Evolutionary conservation across 2,113 vertebrate genomes (phyloP).

Genomic region (Epinephelus fuscoguttatus): DNA sequence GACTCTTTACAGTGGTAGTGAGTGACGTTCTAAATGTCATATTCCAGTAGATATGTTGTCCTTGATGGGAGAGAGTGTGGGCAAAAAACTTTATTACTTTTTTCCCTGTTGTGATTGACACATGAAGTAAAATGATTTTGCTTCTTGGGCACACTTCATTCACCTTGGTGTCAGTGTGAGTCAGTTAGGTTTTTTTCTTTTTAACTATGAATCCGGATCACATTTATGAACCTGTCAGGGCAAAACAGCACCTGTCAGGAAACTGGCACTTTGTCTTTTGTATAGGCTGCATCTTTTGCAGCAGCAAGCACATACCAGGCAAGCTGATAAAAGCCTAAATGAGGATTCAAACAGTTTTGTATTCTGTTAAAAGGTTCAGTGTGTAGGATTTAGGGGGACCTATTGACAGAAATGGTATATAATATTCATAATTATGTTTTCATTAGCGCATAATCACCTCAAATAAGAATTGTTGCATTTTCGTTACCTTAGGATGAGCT

Average conservation of each 20-base stretch:
- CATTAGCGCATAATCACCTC: too few species aligned
- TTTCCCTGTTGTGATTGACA: conserved; percentile 27
- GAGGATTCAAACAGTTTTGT: neutral
- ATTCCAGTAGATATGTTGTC: conserved; percentile 13
- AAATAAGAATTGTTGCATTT: too few species aligned
- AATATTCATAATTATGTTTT: too few species aligned
- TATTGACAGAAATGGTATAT: too few species aligned
- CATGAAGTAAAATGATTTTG: neutral
- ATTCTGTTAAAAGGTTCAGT: too few species aligned
- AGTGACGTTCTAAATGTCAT: conserved; percentile 33
- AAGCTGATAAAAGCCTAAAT: neutral
- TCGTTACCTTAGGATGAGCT: too few species aligned
- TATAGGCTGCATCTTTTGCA: neutral
- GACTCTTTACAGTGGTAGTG: conserved; percentile 1
- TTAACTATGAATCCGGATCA: conserved; percentile 9
- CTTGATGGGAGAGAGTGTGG: neutral
- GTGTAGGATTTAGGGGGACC: too few species aligned
- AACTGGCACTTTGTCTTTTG: conserved; percentile 4
- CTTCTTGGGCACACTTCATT: neutral
- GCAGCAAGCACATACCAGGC: neutral
- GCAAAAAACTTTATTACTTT: neutral
- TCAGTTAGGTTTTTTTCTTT: neutral
- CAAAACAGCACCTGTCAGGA: neutral
- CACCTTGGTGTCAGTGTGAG: neutral
- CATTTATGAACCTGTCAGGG: conserved; percentile 21